Base-by-base conservation (phyloP, 2,797 vertebrate species). In the Falco rusticolus region DNA sequence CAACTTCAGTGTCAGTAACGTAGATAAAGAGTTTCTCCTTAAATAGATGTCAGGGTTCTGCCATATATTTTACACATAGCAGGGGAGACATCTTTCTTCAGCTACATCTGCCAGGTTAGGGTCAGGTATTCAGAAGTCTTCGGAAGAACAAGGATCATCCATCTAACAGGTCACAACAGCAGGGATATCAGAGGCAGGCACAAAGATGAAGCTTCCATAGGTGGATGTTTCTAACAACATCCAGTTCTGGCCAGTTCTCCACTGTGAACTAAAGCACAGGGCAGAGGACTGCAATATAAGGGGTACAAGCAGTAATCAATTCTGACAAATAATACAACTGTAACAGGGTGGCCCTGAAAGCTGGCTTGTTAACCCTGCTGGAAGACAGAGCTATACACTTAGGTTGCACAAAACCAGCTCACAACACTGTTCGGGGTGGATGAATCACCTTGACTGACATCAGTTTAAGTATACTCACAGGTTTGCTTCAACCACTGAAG, bases 1-100 rank as follows among this genome's bases (percentile, higher is more conserved):
- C 28, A 50, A 1, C 16, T 71, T 41, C 61, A 34, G 18, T 3
- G 16, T 41, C 33, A 47, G 13, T 6, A 60, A 0, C 2, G 0
- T 5, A 48, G 39, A 37, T 31, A 41, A 71, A 71, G 39, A 65
- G 39, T 28, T 90, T 75, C 34, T 60, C 33, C 68, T 61, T 21
- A 64, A 31, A 37, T 8, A 78, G 25, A 13, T 13, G 1, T 33
- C 25, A 76, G n/a, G 18, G 45, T 48, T 28, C 51, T 84, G 26
- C 24, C 11, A 25, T 11, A 4, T 51, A 5, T 41, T 66, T 81
- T 47, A 78, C 34, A 47, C 41, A 24, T 0, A 11, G 28, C 41
- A 90, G 20, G 20, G 20, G 26, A 87, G 22, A 54, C 9, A 43
- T 17, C 13, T 41, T 41, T 69, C 79, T 90, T 37, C 31, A 85